Evolutionary conservation across 2,113 vertebrate genomes (phyloP).

Genomic region (Chionomys nivalis): DNA sequence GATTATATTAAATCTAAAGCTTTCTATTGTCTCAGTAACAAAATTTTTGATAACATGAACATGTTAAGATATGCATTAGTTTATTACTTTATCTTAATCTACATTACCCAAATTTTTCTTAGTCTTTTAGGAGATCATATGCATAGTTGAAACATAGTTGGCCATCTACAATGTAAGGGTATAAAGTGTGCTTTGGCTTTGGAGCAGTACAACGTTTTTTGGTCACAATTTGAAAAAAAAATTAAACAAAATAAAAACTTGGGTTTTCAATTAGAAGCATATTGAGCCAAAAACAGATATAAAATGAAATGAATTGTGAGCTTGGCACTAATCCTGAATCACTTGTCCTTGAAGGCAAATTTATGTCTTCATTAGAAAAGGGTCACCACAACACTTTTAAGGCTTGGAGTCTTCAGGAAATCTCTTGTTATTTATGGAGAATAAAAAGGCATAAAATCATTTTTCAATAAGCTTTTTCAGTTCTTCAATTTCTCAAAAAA

Average conservation of each 20-base stretch:
- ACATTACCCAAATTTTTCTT: not conserved
- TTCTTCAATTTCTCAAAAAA: constrained; percentile 81
- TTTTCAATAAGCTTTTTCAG: constrained; percentile 80
- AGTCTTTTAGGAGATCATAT: not conserved
- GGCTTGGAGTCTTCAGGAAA: constrained; percentile 74
- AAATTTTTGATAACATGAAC: constrained; percentile 12
- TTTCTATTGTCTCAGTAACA: not conserved
- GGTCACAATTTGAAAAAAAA: not conserved
- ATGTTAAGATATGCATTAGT: constrained; percentile 7
- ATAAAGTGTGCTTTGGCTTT: not conserved
- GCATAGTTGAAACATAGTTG: not conserved
- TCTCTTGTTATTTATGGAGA: constrained; percentile 81
- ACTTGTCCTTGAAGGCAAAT: constrained; percentile 67
- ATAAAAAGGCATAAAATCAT: constrained; percentile 79
- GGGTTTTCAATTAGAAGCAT: constrained; percentile 60
- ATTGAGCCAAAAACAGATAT: constrained; percentile 69
- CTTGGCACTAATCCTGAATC: constrained; percentile 70
- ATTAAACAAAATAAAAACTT: constrained; percentile 69
- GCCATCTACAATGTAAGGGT: not conserved
- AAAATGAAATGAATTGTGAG: constrained; percentile 78
- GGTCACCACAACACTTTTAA: constrained; percentile 74
- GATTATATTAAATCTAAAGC: not conserved
- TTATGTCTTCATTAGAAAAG: constrained; percentile 56
- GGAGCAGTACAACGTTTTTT: constrained; percentile 27
- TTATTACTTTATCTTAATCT: constrained; percentile 18